Conservation (phyloP, 1,140 invertebrate species). For the Stratiolaelaps scimitus region DNA sequence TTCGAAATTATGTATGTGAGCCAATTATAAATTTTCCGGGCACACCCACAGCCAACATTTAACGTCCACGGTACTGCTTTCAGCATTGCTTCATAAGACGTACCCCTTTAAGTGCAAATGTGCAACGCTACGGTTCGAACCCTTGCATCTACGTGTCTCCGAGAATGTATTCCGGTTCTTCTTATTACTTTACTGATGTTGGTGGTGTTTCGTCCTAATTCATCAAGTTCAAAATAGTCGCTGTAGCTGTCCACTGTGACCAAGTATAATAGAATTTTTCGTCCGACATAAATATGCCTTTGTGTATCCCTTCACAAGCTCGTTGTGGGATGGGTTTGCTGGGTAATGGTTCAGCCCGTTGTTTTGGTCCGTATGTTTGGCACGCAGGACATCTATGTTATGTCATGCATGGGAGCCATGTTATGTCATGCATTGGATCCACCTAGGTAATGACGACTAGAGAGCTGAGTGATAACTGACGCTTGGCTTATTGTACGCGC, state of each 20-base stretch:
- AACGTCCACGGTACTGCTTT: too few species aligned
- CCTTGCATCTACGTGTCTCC: background rate
- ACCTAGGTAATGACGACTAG: too few species aligned
- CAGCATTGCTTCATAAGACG: too few species aligned
- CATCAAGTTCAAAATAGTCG: constrained; percentile 2
- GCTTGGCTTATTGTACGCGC: too few species aligned
- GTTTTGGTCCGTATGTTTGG: too few species aligned
- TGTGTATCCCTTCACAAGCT: background rate
- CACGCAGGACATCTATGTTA: background rate
- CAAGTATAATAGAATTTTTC: background rate
- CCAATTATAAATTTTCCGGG: background rate
- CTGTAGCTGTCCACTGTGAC: background rate
- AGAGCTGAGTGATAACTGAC: too few species aligned
- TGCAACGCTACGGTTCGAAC: too few species aligned
- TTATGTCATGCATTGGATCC: too few species aligned
- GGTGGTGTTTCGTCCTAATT: background rate
- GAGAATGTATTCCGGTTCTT: background rate
- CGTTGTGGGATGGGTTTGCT: background rate
- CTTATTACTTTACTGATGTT: background rate
- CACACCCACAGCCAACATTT: too few species aligned
- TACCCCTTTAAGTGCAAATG: too few species aligned
- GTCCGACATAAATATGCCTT: background rate
- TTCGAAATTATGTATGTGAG: background rate
- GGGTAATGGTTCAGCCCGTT: background rate
- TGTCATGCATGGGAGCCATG: too few species aligned